These are phyloP conservation scores for Probosciger aterrimus DNA, from an alignment of 2,113 vertebrate genomes.

Conservation along the genomic window DNA sequence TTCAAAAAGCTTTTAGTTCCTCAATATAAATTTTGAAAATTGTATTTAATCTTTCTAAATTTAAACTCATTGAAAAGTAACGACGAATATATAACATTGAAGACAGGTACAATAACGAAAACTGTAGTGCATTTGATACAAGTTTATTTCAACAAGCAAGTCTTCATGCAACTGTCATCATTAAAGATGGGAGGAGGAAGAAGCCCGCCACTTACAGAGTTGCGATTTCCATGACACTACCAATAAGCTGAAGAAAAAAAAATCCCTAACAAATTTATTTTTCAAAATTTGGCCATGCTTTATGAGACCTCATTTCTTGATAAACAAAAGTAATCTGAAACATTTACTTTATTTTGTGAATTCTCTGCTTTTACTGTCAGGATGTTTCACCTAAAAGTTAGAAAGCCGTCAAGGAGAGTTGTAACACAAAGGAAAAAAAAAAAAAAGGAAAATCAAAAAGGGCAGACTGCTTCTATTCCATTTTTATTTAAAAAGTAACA, in stretches of 20 bases:
- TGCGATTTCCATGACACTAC: not conserved
- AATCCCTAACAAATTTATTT: not conserved
- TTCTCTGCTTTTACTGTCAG: not conserved
- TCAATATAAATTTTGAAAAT: not conserved
- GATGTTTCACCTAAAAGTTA: not conserved
- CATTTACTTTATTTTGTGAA: not conserved
- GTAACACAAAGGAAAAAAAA: not conserved
- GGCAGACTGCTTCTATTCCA: not conserved
- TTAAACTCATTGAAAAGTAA: not conserved
- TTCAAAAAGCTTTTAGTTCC: not conserved
- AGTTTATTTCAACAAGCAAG: not conserved
- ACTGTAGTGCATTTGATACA: not conserved
- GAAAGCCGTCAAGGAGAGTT: not conserved
- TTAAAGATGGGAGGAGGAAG: not conserved
- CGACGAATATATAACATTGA: not conserved
- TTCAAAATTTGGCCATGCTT: not conserved
- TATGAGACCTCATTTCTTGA: not conserved
- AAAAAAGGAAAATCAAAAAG: not conserved
- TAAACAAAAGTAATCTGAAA: not conserved
- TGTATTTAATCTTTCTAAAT: not conserved
- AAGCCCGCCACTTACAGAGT: not conserved
- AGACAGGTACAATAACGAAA: not conserved
- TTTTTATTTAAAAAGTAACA: not conserved
- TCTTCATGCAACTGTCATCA: not conserved
- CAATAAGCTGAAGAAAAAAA: not conserved